Base-by-base conservation (phyloP, 92 coral and sea anemone genomes). In the Diadumene lineata region DNA sequence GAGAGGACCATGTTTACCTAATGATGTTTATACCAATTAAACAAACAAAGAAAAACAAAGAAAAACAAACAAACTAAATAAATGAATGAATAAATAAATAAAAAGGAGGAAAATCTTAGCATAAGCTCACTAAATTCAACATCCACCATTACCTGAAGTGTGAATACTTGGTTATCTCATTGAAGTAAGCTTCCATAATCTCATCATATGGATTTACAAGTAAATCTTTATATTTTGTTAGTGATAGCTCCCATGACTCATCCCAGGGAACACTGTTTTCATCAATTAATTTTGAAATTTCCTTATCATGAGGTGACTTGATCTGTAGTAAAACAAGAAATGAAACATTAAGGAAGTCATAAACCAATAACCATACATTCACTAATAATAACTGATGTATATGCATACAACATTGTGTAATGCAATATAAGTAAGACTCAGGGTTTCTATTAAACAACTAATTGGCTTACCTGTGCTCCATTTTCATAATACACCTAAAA, bases 241-340 rank as follows among this genome's bases (percentile, higher is more conserved):
- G 58, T 67, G 72, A 64, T 30, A 90, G 73, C 33, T 89, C 90
- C 99, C 99, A 96, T 0, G 99, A 92, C 31, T 90, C 77, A 26
- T 69, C 27, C 99, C 99, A 96, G 1, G 99, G 99, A 51, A 69
- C 70, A 11, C 79, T 88, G 79, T 96, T 96, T 31, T 96, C 87
- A 21, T 72, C 71, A 48, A 96, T 96, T 71, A 92, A 92, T 68
- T 84, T 67, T 21, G 99, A 92, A 55, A 96, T 87, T 1, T 86
- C 89, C 84, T 96, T 96, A 81, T 96, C 99, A 50, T 92, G 92
- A 28, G 99, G 99, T 22, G 97, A 79, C 75, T 79, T 96, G 50
- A 96, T 86, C 99, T 96, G 73, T n/a, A 33, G 73, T 60, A 32
- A 72, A 50, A 48, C 2, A 25, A 66, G 73, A 26, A 57, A 70